Base-by-base conservation (phyloP, 2,888 invertebrate species). In the Apomyelois bistriatella region DNA sequence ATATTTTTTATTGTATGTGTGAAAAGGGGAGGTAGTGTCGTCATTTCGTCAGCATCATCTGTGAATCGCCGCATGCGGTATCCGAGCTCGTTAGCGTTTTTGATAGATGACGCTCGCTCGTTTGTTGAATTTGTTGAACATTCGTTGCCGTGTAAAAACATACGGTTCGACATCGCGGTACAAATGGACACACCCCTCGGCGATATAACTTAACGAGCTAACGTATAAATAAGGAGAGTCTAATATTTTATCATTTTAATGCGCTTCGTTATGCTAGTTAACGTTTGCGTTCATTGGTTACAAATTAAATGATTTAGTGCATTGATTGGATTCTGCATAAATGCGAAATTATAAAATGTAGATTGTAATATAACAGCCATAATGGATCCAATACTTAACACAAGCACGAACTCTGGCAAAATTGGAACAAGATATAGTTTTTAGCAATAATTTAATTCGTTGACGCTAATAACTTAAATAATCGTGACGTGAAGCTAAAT, bases 91-190 rank as follows among this genome's bases (percentile, higher is more conserved):
- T 89, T 89, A 89, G 83, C 74, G 82, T 85, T 85, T 87, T 87
- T 89, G 90, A 90, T 89, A 89, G 88, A 90, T 89, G 88, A 86
- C 83, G 82, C 71, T 76, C 79, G 84, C 79, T 83, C 79, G 84
- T 85, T 85, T 83, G 88, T 88, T 81, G 84, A 82, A 86, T 86
- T 86, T 82, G 85, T 84, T 83, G 81, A 84, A 83, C 83, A 82
- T 79, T 76, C 76, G 78, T 73, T 74, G 75, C 76, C 70, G 76
- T 82, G 85, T 86, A 85, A 87, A 87, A 88, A 85, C 84, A 85
- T 78, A 81, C 73, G 74, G 82, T 83, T 85, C 87, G 83, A 87
- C 86, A 82, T 78, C 82, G 71, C 77, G 79, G 83, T 86, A 88
- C 81, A 85, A 87, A 88, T 85, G 86, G 79, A 74, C 82, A 80